Conservation (phyloP, 2,888 invertebrate species). For the Caenorhabditis sp. region DNA sequence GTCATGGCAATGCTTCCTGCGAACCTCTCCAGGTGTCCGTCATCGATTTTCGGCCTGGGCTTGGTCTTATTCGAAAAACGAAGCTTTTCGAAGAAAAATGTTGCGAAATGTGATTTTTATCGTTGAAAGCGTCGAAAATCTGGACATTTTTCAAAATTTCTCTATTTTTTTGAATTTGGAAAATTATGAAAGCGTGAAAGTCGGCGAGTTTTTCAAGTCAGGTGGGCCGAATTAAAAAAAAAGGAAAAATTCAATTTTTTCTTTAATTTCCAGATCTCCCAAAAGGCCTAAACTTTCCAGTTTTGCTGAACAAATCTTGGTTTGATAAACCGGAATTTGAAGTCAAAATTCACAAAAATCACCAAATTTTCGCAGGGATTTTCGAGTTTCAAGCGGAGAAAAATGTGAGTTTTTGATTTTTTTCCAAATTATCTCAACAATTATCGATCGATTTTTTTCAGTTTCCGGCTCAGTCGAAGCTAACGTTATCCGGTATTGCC, state of each 20-base stretch:
- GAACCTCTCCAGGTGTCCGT: too few relatives aligned
- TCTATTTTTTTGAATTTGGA: constrained; percentile 50
- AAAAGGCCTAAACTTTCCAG: constrained; percentile 37
- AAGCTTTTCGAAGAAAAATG: too few relatives aligned
- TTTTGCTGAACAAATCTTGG: constrained; percentile 20
- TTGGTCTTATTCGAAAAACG: too few relatives aligned
- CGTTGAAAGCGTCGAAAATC: constrained; percentile 27
- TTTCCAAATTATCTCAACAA: too few relatives aligned
- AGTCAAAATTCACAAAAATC: constrained; percentile 41
- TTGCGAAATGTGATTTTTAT: constrained; percentile 46
- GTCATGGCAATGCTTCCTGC: too few relatives aligned
- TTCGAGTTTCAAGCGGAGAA: constrained; percentile 8
- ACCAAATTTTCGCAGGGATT: constrained; percentile 29
- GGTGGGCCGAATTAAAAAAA: constrained; percentile 19
- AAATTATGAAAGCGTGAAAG: constrained; percentile 41
- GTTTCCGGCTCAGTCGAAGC: neutral
- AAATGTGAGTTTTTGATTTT: neutral
- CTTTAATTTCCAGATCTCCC: constrained; percentile 30
- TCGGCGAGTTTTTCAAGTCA: constrained; percentile 34
- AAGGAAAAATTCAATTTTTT: neutral
- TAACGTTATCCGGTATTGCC: neutral
- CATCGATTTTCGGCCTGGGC: too few relatives aligned
- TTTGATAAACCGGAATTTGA: constrained; percentile 51
- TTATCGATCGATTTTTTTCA: too few relatives aligned
- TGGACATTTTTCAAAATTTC: constrained; percentile 42